A percentile compares a stretch with the other conserved stretches of the same genome.
phyloP scores from a whole-genome alignment of 2,888 invertebrate species.

The Zygaena filipendulae region DNA sequence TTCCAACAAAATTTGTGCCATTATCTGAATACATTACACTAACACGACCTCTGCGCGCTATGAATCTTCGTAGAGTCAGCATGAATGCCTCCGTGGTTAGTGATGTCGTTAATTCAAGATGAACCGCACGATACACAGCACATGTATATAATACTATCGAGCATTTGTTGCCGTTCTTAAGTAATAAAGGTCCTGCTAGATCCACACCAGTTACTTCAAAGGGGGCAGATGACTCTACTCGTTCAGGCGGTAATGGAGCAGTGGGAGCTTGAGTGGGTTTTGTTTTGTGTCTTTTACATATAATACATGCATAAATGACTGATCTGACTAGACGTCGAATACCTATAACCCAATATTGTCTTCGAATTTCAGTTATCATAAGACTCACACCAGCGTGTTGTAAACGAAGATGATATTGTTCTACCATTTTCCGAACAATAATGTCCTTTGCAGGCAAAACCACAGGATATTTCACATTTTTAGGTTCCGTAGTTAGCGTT shows the following conservation, averaged over 20 bases:
- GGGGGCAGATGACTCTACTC: neutral
- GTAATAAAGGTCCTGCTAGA: conserved; percentile 7
- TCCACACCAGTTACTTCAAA: conserved; percentile 10
- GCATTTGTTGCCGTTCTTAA: conserved; percentile 1
- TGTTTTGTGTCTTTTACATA: conserved; percentile 3
- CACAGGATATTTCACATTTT: neutral
- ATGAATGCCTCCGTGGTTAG: too few species aligned
- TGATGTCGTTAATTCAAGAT: conserved; percentile 8
- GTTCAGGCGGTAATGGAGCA: conserved; percentile 2
- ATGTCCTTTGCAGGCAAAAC: neutral
- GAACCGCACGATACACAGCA: conserved; percentile 8
- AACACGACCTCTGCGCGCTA: conserved; percentile 3
- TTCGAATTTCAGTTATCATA: conserved; percentile 1
- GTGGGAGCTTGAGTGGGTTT: neutral
- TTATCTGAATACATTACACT: conserved; percentile 4
- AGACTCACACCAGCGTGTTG: conserved; percentile 1
- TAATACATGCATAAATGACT: conserved; percentile 1
- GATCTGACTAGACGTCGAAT: conserved; percentile 2
- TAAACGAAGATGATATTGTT: neutral
- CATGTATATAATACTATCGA: conserved; percentile 10
- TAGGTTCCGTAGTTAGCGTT: neutral
- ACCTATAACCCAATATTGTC: conserved; percentile 6
- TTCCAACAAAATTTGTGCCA: conserved; percentile 8
- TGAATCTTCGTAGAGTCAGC: too few species aligned
- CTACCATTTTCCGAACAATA: conserved; percentile 1